Percentiles rank a stretch among this genome's conserved stretches.
Evolutionary conservation across 2,113 vertebrate species (phyloP).

Genomic region (Halichoerus grypus): DNA sequence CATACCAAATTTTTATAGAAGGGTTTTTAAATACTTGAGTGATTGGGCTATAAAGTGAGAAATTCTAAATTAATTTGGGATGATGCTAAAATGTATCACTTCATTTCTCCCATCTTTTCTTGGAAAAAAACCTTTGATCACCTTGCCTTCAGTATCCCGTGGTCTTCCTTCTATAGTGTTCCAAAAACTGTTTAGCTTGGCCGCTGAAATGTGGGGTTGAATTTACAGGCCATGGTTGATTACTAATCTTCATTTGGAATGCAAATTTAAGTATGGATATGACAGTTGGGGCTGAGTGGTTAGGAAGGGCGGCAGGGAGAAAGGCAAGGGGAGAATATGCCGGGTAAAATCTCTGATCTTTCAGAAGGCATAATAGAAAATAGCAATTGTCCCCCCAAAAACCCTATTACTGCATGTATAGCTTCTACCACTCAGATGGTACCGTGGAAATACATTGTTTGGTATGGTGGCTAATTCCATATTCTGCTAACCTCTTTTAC

Average conservation of each 20-base stretch:
- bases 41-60: constrained; percentile 59
- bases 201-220: constrained; percentile 29
- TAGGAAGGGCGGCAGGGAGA: background rate
- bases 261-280: constrained; percentile 56
- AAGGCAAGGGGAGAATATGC: background rate
- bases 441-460: background rate
- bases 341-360: constrained; percentile 30
- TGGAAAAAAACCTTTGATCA: constrained; percentile 44
- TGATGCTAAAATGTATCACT: constrained; percentile 50
- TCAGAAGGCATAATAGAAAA: constrained; percentile 10
- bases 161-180: background rate
- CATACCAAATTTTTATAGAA: constrained; percentile 61
- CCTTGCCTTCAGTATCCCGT: constrained; percentile 50
- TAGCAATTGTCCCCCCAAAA: background rate
- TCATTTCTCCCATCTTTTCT: constrained; percentile 49
- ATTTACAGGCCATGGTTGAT: constrained; percentile 57
- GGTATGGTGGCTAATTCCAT: background rate
- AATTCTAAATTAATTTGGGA: constrained; percentile 72
- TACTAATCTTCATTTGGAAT: constrained; percentile 60
- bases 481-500: background rate
- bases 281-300: background rate
- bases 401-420: background rate
- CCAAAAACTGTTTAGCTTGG: constrained; percentile 45
- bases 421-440: background rate
- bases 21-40: constrained; percentile 52